Evolutionary conservation across 2,888 invertebrate species (phyloP).

Genomic region (Eupeodes latifasciatus): DNA sequence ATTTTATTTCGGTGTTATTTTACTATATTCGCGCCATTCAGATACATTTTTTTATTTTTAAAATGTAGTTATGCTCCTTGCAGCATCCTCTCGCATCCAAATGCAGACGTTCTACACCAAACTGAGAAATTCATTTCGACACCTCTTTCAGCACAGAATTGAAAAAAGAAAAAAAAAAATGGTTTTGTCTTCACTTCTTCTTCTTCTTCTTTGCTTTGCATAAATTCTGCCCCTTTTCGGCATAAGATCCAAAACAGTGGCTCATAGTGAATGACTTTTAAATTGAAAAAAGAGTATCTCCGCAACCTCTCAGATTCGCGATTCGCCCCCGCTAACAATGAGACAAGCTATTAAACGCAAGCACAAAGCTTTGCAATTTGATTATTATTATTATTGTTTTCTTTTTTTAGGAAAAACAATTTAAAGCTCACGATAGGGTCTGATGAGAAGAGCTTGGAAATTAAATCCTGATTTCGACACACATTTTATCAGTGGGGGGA

Average conservation of each 20-base stretch:
- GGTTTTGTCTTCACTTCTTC: conserved; percentile 1
- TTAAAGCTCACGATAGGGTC: conserved; percentile 10
- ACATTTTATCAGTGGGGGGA: conserved; percentile 1
- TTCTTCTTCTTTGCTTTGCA: background rate
- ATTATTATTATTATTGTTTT: conserved; percentile 52
- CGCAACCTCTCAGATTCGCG: background rate
- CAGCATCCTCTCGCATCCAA: conserved; percentile 8
- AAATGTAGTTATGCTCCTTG: conserved; percentile 33
- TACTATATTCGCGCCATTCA: conserved; percentile 57
- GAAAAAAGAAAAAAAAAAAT: background rate
- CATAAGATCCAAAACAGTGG: conserved; percentile 38
- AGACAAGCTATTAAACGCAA: conserved; percentile 33
- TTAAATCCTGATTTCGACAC: conserved; percentile 73
- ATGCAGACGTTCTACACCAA: conserved; percentile 45
- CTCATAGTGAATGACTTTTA: conserved; percentile 48
- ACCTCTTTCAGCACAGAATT: conserved; percentile 33
- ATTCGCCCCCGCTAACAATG: conserved; percentile 60
- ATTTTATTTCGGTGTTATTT: conserved; percentile 55
- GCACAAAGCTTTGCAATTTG: conserved; percentile 58
- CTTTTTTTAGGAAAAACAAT: conserved; percentile 21
- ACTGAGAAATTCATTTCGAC: conserved; percentile 68
- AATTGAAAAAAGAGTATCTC: conserved; percentile 43
- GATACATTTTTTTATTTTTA: conserved; percentile 10
- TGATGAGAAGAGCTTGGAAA: conserved; percentile 45
- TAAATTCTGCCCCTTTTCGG: conserved; percentile 32